Evolutionary conservation across 2,113 vertebrate species (phyloP).

Genomic region (Donacobius atricapilla): DNA sequence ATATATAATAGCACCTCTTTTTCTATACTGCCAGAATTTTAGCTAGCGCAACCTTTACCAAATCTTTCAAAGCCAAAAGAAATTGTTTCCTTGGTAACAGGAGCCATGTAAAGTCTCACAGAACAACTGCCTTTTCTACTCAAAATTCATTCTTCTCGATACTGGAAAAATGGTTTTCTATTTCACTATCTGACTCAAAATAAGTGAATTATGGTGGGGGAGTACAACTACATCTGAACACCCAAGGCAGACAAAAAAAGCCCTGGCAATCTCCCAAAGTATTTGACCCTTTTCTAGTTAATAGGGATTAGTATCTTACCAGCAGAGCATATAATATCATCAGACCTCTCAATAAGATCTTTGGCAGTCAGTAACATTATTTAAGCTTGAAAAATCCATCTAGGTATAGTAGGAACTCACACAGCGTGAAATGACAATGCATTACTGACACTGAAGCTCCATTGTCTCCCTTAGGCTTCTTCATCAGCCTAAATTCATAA

Average conservation of each 20-base stretch:
- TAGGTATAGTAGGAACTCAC: conserved; percentile 10
- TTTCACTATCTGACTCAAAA: conserved; percentile 16
- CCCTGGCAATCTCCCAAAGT: background rate
- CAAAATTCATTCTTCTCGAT: conserved; percentile 42
- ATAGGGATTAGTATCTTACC: conserved; percentile 12
- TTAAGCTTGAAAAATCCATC: conserved; percentile 37
- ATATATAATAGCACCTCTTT: background rate
- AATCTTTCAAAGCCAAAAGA: conserved; percentile 51
- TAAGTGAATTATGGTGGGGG: background rate
- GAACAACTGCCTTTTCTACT: conserved; percentile 64
- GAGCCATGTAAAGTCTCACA: conserved; percentile 54
- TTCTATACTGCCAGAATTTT: conserved; percentile 39
- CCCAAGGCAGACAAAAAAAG: background rate
- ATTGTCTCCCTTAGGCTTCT: conserved; percentile 63
- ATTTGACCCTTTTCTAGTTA: background rate
- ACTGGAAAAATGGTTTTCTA: conserved; percentile 20
- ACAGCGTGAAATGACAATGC: conserved; percentile 59
- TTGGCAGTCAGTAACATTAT: background rate
- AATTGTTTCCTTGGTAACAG: conserved; percentile 73
- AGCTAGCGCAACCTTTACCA: conserved; percentile 37
- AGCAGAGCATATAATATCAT: background rate
- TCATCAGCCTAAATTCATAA: conserved; percentile 69
- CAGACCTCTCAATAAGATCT: background rate
- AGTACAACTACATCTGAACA: background rate
- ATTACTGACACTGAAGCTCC: background rate